Evolutionary conservation across 1,140 invertebrate species (phyloP), one percentile per base, ranked within the genome.

Genomic region (Chrysomallon squamiferum): DNA sequence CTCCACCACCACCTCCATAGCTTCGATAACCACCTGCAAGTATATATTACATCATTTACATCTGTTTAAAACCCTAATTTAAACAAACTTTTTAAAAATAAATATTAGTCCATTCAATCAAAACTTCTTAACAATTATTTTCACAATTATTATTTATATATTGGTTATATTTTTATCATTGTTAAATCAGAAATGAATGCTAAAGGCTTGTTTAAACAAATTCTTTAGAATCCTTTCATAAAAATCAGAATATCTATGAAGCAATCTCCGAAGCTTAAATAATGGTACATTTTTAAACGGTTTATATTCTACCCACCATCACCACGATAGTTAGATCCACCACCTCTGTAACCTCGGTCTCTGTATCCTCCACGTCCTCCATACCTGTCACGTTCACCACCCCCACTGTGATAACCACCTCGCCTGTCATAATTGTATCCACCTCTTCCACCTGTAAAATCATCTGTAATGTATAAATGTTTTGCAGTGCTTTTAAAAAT

Each of bases 241-340:
- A n/a, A n/a, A n/a, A n/a, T n/a, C n/a, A n/a, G n/a, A n/a, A n/a
- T n/a, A n/a, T n/a, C n/a, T n/a, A n/a, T n/a, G n/a, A n/a, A n/a
- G n/a, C n/a, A n/a, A n/a, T n/a, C n/a, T n/a, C n/a, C n/a, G n/a
- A n/a, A n/a, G n/a, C n/a, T n/a, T n/a, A n/a, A n/a, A n/a, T n/a
- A n/a, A n/a, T n/a, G n/a, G n/a, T n/a, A n/a, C n/a, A n/a, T 52
- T 25, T 18, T 18, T 38, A 5, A 18, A 7, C 49, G n/a, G 18
- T 3, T 33, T 20, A 41, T 32, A n/a, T 32, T 49, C 18, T n/a
- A n/a, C n/a, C 1, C 9, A 49, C 18, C 29, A 9, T 20, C 41
- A 58, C 63, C 63, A 58, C 6, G 59, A 25, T 18, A 57, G 45
- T 59, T 59, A 18, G 54, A 41, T 33, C 64, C 56, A 7, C 64